Evolutionary conservation across 2,797 vertebrate genomes (phyloP), one percentile per base, ranked within the genome.

Genomic region (Chrysocyon brachyurus): DNA sequence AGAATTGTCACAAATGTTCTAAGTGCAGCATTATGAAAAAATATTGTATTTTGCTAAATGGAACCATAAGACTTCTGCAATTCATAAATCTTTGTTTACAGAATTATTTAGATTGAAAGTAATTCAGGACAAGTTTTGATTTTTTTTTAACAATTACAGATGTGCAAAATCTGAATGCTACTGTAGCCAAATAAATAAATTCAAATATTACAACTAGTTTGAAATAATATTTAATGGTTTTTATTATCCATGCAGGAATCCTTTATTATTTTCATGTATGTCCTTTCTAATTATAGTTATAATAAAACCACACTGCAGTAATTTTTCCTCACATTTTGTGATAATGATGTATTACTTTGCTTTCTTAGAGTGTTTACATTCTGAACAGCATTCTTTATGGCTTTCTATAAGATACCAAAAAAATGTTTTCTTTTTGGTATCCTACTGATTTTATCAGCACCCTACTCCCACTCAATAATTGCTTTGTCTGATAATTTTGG

Each of bases 11-110:
- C n/a, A 66, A 22, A n/a, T 49, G 12, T 75, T 87, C 52, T 66
- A n/a, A 94, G 28, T 46, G 12, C 33, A 84, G 59, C n/a, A 54
- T 54, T 79, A 31, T 54, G 21, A 66, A 97, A 97, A 95, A 91
- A 91, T 31, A 72, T 54, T 1, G 0, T 57, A 36, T 33, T 90
- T 82, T 61, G n/a, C 46, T 73, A 15, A 5, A 66, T 63, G 49
- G 56, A 82, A 26, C 26, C 17, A 10, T 10, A 56, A 46, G n/a
- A 72, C 6, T 70, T 56, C 54, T 83, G 28, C 82, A 31, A 63
- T 68, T 78, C 90, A 63, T 78, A 33, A 88, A 79, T n/a, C 36
- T 84, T 56, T 72, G 63, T 56, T 54, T 85, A 66, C 11, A 54
- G 19, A 96, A 73, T 88, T 91, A 66, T 91, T 89, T 92, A 70